Evolutionary conservation across 2,113 vertebrate species (phyloP).

Genomic region (Platysternon megacephalum): DNA sequence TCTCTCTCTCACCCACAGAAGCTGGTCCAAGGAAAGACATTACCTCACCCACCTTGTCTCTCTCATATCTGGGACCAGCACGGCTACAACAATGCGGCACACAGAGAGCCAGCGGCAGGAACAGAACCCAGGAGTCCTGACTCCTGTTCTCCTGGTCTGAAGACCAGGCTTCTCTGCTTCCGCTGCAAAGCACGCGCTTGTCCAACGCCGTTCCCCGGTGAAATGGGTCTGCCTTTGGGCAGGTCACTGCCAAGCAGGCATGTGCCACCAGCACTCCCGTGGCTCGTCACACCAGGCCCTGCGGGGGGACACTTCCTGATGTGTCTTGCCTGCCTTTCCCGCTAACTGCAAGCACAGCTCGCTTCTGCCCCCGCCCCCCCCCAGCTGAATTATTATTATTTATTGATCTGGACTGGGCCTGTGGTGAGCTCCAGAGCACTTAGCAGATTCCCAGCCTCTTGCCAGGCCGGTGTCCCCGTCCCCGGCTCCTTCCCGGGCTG

Average conservation of each 20-base stretch:
- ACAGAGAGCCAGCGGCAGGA: background rate
- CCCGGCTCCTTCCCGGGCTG: fast-evolving
- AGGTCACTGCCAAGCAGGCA: background rate
- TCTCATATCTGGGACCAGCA: too few relatives aligned
- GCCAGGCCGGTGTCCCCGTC: fast-evolving
- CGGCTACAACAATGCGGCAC: too few relatives aligned
- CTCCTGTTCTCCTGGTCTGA: background rate
- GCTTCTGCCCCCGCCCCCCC: background rate
- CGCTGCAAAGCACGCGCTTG: background rate
- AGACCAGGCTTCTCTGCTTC: background rate
- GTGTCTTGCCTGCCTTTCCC: background rate
- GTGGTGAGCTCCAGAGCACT: background rate
- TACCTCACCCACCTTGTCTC: background rate
- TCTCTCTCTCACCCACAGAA: background rate
- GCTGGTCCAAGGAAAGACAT: background rate
- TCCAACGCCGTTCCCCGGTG: background rate
- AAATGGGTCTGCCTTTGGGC: background rate
- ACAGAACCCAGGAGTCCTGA: background rate
- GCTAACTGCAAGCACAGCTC: background rate
- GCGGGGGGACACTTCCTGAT: too few relatives aligned
- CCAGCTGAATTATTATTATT: background rate
- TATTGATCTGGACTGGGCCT: background rate
- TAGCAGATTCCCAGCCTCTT: background rate
- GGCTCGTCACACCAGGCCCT: too few relatives aligned
- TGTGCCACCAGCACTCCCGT: fast-evolving